Conservation (phyloP, 2,888 invertebrate species). For the Stenodema calcarata region DNA sequence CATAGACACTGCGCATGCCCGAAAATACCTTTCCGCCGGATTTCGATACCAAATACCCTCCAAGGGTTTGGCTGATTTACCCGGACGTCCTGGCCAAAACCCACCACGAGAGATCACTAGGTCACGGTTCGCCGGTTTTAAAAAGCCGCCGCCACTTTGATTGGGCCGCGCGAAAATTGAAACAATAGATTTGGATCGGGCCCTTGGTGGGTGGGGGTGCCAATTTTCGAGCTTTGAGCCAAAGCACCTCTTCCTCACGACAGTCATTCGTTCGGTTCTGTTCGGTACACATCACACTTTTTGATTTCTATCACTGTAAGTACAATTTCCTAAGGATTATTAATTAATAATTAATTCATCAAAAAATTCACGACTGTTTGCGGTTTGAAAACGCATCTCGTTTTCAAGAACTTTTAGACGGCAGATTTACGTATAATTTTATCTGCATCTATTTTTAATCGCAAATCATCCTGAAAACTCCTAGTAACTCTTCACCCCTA, state of each 20-base stretch:
- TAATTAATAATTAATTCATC: not conserved
- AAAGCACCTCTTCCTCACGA: constrained; percentile 3
- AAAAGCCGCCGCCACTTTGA: not conserved
- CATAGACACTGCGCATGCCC: too few species aligned
- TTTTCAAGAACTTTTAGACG: not conserved
- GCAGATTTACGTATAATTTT: not conserved
- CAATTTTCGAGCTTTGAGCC: constrained; percentile 11
- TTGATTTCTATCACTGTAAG: not conserved
- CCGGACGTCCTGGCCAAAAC: not conserved
- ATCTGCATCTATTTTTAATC: not conserved
- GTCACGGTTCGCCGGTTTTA: constrained; percentile 9
- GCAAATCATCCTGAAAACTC: not conserved
- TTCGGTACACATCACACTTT: constrained; percentile 1
- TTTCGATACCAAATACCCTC: not conserved
- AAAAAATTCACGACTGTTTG: not conserved
- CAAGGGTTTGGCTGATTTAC: not conserved
- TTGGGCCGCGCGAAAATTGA: not conserved
- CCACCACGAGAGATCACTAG: not conserved
- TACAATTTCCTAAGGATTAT: not conserved
- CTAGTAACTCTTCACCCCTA: not conserved
- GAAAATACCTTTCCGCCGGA: too few species aligned
- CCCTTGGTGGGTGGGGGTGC: not conserved
- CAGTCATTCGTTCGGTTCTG: constrained; percentile 42
- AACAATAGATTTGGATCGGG: not conserved
- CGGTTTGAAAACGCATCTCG: not conserved